Evolutionary conservation across 2,113 vertebrate genomes (phyloP).

Genomic region (Sinosuthora webbiana): DNA sequence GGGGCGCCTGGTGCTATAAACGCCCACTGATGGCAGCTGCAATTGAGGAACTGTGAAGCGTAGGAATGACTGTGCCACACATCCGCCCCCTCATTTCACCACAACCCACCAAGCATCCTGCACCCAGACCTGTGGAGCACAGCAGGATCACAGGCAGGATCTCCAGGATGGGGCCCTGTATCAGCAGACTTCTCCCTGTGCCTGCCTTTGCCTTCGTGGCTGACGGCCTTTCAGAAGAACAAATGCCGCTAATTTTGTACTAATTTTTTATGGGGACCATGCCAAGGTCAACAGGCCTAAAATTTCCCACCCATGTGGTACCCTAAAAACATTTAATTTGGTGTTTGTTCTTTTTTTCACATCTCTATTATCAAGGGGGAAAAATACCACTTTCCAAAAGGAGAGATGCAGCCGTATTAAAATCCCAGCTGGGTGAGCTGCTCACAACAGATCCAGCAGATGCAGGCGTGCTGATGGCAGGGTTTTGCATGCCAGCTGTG

Average conservation of each 20-base stretch:
- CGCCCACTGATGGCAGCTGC: conserved; percentile 31
- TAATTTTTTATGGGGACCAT: neutral
- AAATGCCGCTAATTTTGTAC: neutral
- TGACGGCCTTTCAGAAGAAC: neutral
- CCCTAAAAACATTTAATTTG: conserved; percentile 28
- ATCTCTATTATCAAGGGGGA: conserved; percentile 14
- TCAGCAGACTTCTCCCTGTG: neutral
- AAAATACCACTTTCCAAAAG: conserved; percentile 26
- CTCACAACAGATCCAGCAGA: conserved; percentile 50
- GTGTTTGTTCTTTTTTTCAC: neutral
- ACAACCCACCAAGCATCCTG: neutral
- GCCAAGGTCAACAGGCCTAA: conserved; percentile 45
- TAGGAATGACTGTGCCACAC: conserved; percentile 11
- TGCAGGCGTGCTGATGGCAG: conserved; percentile 55
- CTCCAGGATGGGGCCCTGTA: neutral
- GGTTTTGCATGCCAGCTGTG: conserved; percentile 59
- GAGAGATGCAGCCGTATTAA: neutral
- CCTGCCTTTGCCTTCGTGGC: neutral
- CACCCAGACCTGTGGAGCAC: neutral
- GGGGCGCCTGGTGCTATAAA: conserved; percentile 7
- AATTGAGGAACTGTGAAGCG: conserved; percentile 12
- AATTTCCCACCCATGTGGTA: neutral
- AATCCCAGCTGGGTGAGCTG: conserved; percentile 35
- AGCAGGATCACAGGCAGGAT: neutral
- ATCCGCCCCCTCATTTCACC: neutral